phyloP scores from a whole-genome alignment of 2,797 vertebrate species.

The Eutrigla gurnardus region DNA sequence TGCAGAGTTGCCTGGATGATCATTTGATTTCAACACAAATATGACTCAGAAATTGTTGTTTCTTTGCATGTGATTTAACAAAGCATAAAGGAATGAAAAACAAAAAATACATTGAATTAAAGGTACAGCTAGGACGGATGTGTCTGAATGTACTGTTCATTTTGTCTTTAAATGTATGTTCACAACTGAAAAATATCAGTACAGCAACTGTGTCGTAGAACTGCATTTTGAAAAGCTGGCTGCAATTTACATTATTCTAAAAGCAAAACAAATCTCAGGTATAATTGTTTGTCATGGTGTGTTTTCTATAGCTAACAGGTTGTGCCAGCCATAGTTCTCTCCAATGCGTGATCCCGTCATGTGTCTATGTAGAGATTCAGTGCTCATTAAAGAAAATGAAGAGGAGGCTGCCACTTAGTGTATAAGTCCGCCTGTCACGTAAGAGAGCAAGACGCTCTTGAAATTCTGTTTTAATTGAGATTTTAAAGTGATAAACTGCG shows the following conservation, averaged over 20 bases:
- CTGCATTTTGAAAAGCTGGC: not conserved
- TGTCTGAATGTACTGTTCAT: not conserved
- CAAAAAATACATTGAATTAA: not conserved
- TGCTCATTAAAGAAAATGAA: constrained; percentile 13
- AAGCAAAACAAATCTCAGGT: not conserved
- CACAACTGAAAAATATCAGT: not conserved
- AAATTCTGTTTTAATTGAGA: constrained; percentile 8
- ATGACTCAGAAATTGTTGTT: no score
- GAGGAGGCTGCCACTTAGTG: not conserved
- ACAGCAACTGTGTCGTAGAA: not conserved
- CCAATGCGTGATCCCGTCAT: not conserved
- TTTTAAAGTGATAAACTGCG: not conserved
- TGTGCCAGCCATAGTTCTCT: constrained; percentile 5
- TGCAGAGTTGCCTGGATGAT: no score
- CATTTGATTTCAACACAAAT: no score
- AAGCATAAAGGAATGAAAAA: not conserved
- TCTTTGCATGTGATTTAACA: no score
- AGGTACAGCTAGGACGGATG: not conserved
- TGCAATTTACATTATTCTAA: not conserved
- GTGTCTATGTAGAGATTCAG: not conserved
- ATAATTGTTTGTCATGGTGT: not conserved
- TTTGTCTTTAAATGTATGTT: not conserved
- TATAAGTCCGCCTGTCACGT: not conserved
- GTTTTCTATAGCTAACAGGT: not conserved
- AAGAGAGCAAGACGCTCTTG: not conserved